phyloP scores from a whole-genome alignment of 2,113 vertebrate species.

The Nanorana parkeri region DNA sequence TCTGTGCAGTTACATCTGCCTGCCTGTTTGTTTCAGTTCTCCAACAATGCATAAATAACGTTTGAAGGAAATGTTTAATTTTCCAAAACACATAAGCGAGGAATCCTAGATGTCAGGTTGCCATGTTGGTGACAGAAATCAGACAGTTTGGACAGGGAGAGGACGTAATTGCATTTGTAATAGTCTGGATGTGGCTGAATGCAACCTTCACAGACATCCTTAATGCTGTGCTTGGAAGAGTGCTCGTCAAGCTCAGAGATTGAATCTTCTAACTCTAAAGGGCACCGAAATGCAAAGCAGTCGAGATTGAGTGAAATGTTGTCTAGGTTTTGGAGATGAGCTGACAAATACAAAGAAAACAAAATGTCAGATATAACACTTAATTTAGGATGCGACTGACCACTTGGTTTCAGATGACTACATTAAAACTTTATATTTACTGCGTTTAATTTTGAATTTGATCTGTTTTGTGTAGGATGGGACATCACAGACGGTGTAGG shows the following conservation, averaged over 20 bases:
- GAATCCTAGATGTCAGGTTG: constrained; percentile 32
- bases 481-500: too few relatives aligned
- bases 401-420: not conserved
- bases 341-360: constrained; percentile 17
- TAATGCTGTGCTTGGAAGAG: constrained; percentile 38
- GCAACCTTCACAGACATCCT: constrained; percentile 59
- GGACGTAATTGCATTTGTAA: constrained; percentile 53
- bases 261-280: constrained; percentile 48
- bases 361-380: constrained; percentile 50
- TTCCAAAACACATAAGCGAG: constrained; percentile 33
- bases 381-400: not conserved
- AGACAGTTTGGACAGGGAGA: constrained; percentile 26
- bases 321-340: constrained; percentile 31
- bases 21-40: constrained; percentile 33
- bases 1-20: constrained; percentile 13
- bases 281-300: constrained; percentile 48
- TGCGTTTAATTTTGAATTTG: not conserved
- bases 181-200: constrained; percentile 9
- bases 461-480: too few relatives aligned
- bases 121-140: constrained; percentile 47
- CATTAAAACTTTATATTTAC: not conserved
- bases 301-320: constrained; percentile 44
- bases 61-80: constrained; percentile 46
- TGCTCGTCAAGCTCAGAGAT: not conserved
- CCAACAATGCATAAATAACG: constrained; percentile 38